Evolutionary conservation across 2,113 vertebrate genomes (phyloP).

Genomic region (Antigone vipio): DNA sequence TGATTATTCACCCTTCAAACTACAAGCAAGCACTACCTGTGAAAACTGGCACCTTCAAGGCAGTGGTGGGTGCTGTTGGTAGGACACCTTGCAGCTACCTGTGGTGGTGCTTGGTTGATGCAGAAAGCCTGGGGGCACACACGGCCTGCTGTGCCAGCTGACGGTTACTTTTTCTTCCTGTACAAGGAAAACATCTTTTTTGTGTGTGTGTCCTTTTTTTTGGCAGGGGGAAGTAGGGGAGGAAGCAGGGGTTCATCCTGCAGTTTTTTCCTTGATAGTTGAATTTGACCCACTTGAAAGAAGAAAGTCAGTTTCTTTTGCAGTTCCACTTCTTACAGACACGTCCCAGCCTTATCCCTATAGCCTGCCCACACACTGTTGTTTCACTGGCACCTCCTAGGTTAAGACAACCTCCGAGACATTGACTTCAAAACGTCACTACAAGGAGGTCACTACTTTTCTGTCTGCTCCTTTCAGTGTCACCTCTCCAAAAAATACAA

Average conservation of each 20-base stretch:
- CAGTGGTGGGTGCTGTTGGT: background rate
- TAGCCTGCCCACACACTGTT: background rate
- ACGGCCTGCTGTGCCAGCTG: background rate
- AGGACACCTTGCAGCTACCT: background rate
- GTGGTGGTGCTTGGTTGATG: background rate
- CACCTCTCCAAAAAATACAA: background rate
- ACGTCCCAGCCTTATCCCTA: background rate
- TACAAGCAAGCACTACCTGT: background rate
- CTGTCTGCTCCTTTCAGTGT: background rate
- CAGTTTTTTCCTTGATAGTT: background rate
- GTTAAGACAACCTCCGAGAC: background rate
- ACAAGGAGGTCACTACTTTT: background rate
- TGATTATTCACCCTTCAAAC: background rate
- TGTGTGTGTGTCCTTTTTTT: background rate
- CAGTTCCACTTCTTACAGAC: background rate
- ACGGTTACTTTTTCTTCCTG: background rate
- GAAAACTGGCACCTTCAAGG: background rate
- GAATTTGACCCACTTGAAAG: background rate
- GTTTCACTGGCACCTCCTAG: background rate
- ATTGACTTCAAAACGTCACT: background rate
- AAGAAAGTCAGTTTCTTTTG: background rate
- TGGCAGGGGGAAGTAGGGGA: accelerated
- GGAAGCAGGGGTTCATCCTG: background rate
- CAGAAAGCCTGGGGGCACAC: background rate
- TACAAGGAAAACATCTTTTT: background rate